Evolutionary conservation across 2,888 invertebrate species (phyloP).

Genomic region (Eilema depressum): DNA sequence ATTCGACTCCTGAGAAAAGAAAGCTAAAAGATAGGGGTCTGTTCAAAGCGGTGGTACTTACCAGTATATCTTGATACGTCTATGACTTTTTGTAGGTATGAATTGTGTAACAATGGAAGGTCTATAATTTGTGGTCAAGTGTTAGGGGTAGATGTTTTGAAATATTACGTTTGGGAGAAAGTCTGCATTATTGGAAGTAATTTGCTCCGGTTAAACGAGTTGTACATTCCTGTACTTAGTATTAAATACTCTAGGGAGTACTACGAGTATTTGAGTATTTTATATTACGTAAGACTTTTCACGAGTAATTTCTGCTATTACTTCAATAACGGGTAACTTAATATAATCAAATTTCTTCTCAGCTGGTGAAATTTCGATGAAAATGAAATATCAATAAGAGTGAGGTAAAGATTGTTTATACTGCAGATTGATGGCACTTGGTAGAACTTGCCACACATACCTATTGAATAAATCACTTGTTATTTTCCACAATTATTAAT

Average conservation of each 20-base stretch:
- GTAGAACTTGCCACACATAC: too few species aligned
- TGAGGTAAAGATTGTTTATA: too few species aligned
- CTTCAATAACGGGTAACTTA: too few species aligned
- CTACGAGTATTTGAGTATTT: background rate
- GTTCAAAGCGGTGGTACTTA: slow-evolving; percentile 22
- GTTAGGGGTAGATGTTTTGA: slow-evolving; percentile 19
- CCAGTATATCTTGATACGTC: slow-evolving; percentile 20
- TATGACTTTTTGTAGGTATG: background rate
- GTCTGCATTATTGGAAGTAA: slow-evolving; percentile 22
- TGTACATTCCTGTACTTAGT: slow-evolving; percentile 13
- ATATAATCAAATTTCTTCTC: too few species aligned
- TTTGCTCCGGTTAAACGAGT: slow-evolving; percentile 28
- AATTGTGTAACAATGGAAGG: background rate
- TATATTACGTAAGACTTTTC: background rate
- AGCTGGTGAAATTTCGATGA: too few species aligned
- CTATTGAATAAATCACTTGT: too few species aligned
- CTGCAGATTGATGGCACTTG: too few species aligned
- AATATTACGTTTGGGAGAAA: slow-evolving; percentile 31
- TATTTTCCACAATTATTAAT: too few species aligned
- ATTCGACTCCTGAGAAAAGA: slow-evolving; percentile 33
- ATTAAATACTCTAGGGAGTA: background rate
- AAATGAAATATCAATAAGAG: too few species aligned
- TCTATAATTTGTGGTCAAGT: background rate
- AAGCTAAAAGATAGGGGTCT: slow-evolving; percentile 36
- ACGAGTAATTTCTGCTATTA: too few species aligned